Percentiles rank a stretch among this genome's conserved stretches.
Conservation (phyloP, 2,113 vertebrate species). For the Otus sunia region DNA sequence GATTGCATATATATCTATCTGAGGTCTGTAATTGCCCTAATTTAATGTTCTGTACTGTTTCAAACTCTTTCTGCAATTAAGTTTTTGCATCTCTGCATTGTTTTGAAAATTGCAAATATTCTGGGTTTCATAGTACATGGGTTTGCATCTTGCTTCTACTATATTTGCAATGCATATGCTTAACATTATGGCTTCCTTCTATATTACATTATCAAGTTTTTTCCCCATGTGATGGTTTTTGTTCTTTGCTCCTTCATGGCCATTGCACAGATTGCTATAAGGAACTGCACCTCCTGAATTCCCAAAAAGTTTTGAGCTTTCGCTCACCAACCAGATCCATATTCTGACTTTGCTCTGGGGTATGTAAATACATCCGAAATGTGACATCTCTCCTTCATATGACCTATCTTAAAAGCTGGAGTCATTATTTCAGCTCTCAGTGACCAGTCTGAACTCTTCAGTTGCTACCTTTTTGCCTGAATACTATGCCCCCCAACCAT, state of each 20-base stretch:
- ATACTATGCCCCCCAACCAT: accelerated
- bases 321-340: neutral
- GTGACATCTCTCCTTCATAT: neutral
- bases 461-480: neutral
- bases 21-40: neutral
- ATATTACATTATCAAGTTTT: neutral
- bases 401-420: neutral
- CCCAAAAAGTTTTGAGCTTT: accelerated
- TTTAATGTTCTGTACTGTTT: neutral
- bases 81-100: neutral
- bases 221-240: neutral
- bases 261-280: neutral
- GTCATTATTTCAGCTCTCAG: neutral
- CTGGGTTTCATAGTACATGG: neutral
- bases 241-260: neutral
- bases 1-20: neutral
- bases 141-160: neutral
- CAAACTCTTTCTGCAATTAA: neutral
- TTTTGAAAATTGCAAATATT: neutral
- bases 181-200: neutral
- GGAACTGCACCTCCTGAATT: neutral
- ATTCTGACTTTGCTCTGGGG: neutral
- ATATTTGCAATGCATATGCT: neutral
- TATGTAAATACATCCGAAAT: neutral
- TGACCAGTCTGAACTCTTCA: neutral